Conservation (phyloP, 2,797 vertebrate genomes). For the Crax fasciolata region DNA sequence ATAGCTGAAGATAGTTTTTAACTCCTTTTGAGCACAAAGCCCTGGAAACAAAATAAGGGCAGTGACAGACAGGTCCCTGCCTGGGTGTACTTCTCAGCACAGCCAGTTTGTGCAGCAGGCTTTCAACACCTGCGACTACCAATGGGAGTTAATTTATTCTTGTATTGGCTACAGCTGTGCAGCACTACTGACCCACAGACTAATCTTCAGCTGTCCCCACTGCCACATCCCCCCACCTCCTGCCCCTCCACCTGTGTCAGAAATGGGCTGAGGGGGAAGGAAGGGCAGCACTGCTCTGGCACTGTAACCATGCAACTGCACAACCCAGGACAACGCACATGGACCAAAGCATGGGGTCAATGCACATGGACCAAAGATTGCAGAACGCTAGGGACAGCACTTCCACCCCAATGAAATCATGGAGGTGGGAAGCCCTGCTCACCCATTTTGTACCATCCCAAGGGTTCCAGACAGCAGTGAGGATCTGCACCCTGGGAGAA, state of each 20-base stretch:
- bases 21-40: background rate
- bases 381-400: too few species aligned
- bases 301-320: background rate
- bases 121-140: slow-evolving; percentile 6
- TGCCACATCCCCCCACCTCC: background rate
- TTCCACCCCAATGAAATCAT: accelerated
- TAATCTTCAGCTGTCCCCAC: slow-evolving; percentile 7
- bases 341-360: accelerated
- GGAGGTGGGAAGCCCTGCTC: background rate
- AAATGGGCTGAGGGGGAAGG: background rate
- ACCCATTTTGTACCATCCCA: background rate
- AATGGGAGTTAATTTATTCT: slow-evolving; percentile 25
- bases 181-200: background rate
- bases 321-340: accelerated
- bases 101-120: background rate
- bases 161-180: background rate
- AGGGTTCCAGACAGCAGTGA: background rate
- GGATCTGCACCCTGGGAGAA: too few species aligned
- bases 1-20: background rate
- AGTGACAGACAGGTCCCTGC: background rate
- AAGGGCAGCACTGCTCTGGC: background rate
- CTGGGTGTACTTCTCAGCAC: background rate
- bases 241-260: background rate
- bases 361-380: background rate
- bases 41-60: background rate